phyloP scores from a whole-genome alignment of 2,797 vertebrate genomes.

The Enteromius thamalakanensis region DNA sequence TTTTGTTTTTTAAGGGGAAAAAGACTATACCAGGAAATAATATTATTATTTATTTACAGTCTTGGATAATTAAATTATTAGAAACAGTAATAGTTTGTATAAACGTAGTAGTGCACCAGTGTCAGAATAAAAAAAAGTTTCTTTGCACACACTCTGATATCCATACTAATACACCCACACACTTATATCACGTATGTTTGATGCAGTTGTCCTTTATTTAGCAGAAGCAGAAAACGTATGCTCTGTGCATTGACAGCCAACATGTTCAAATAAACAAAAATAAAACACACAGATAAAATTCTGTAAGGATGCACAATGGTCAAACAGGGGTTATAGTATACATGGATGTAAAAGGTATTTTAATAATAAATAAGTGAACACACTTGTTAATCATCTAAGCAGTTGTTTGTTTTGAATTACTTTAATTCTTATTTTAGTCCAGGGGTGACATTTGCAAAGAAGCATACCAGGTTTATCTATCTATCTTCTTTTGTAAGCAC shows the following conservation, averaged over 20 bases:
- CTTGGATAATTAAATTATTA: too few species aligned
- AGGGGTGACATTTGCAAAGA: neutral
- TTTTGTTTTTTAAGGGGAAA: too few species aligned
- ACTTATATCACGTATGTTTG: too few species aligned
- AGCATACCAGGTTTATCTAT: conserved; percentile 4
- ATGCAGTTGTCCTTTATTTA: neutral
- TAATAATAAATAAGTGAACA: too few species aligned
- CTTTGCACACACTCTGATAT: neutral
- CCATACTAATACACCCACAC: neutral
- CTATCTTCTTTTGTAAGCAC: conserved; percentile 60
- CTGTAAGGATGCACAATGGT: neutral
- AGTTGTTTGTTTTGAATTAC: neutral
- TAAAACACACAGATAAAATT: neutral
- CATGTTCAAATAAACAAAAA: neutral
- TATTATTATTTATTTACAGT: too few species aligned
- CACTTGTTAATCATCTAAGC: neutral
- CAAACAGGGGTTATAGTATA: neutral
- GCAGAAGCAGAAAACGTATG: neutral
- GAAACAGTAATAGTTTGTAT: neutral
- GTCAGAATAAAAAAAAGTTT: neutral
- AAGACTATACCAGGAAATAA: too few species aligned
- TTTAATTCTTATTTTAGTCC: neutral
- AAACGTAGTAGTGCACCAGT: too few species aligned
- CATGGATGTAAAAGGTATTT: too few species aligned
- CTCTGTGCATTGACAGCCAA: neutral